Evolutionary conservation across 2,113 vertebrate species (phyloP), one percentile per base, ranked within the genome.

Genomic region (Mus spicilegus): DNA sequence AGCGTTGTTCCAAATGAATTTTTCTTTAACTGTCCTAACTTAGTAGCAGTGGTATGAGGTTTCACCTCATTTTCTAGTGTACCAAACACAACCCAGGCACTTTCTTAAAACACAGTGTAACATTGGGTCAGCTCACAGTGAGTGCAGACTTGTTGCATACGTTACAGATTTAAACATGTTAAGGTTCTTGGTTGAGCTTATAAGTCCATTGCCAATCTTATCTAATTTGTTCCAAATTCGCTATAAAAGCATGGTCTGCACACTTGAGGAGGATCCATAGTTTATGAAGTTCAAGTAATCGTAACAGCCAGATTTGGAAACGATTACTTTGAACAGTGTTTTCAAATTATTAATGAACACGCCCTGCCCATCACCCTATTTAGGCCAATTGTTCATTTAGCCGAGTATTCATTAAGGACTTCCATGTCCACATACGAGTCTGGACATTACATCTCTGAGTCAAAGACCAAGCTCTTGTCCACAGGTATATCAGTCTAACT

Each of bases 321-420:
- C 39, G 19, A 42, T 39, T 73, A 39, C 9, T 73, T 73, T 73
- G n/a, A 39, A 73, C 5, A 93, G 13, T 46, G 84, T 20, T 87
- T 85, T 89, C 28, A 88, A 85, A 9, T 0, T 70, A 91, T 76
- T 92, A 95, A 86, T 78, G 22, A 82, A 81, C 49, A 78, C 65
- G 6, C 58, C 96, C 90, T 91, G 17, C 56, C 69, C 73, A 49
- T 91, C 46, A 28, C 26, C 46, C 19, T 67, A 58, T 30, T 51
- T 58, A 76, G 81, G 5, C 36, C 69, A 93, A 30, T 46, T 75
- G 26, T 22, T 49, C 19, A 76, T n/a, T 88, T 46, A 90, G 72
- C 16, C 65, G 72, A 87, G 51, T 39, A 58, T 1, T 11, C 12
- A 39, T 76, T 87, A 65, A 49, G 33, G 19, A 42, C 3, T 14